These are phyloP conservation scores for Micrasema minimum DNA, from an alignment of 1,140 invertebrate genomes.

Conservation along the genomic window DNA sequence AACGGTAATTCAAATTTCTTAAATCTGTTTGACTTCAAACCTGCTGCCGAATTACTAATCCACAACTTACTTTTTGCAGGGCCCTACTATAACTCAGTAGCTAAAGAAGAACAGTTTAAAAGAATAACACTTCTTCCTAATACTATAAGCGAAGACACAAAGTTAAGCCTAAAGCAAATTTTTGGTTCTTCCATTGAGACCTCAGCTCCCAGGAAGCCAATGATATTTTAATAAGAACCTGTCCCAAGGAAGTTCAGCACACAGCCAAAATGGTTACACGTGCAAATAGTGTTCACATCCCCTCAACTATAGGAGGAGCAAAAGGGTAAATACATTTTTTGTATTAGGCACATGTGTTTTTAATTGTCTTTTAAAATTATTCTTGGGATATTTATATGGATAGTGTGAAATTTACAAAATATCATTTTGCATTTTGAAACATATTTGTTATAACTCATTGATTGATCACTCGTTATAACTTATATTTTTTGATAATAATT, in stretches of 20 bases:
- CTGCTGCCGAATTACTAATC: too few species aligned
- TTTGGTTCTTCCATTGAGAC: conserved; percentile 76
- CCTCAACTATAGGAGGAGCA: conserved; percentile 27
- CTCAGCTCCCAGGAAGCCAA: conserved; percentile 80
- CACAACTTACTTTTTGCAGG: conserved; percentile 58
- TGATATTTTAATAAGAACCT: conserved; percentile 81
- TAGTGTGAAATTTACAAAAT: too few species aligned
- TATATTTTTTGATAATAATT: too few species aligned
- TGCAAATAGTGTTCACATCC: conserved; percentile 58
- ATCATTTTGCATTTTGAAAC: too few species aligned
- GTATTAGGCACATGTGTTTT: too few species aligned
- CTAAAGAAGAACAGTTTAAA: conserved; percentile 74
- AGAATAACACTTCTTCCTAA: conserved; percentile 83
- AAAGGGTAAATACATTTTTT: conserved; percentile 17
- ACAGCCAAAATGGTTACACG: conserved; percentile 61
- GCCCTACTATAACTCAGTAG: conserved; percentile 69
- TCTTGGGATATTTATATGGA: too few species aligned
- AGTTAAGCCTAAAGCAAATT: conserved; percentile 72
- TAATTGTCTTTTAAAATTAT: too few species aligned
- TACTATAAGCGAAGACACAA: conserved; percentile 73
- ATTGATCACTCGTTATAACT: too few species aligned
- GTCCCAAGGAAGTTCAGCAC: conserved; percentile 69
- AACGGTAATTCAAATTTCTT: conserved; percentile 64
- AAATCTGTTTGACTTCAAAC: too few species aligned
- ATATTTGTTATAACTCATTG: neutral